phyloP scores from a whole-genome alignment of 2,888 invertebrate genomes.

The Perdita meconis region DNA sequence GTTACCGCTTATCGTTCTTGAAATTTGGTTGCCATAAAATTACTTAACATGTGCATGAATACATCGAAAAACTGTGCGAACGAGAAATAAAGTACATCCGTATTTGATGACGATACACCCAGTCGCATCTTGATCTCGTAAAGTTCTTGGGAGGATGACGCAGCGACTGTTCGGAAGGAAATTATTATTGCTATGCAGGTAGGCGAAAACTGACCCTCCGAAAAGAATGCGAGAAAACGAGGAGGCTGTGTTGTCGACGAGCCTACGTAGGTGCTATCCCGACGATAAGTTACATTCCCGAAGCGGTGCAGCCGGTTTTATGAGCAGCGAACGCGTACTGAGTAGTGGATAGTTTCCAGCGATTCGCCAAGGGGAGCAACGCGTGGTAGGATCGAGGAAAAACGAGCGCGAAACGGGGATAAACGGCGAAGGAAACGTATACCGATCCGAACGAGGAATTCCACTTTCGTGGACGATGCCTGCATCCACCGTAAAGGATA shows the following conservation, averaged over 20 bases:
- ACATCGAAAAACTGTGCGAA: background rate
- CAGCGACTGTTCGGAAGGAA: slow-evolving; percentile 28
- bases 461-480: slow-evolving; percentile 33
- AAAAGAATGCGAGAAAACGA: slow-evolving; percentile 53
- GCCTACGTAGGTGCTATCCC: slow-evolving; percentile 72
- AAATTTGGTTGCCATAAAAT: background rate
- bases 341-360: slow-evolving; percentile 69
- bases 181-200: slow-evolving; percentile 61
- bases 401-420: slow-evolving; percentile 30
- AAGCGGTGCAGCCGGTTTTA: slow-evolving; percentile 72
- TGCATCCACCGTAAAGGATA: slow-evolving; percentile 29
- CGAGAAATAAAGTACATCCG: slow-evolving; percentile 11
- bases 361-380: slow-evolving; percentile 44
- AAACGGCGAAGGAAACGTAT: slow-evolving; percentile 29
- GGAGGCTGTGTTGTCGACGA: slow-evolving; percentile 58
- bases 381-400: slow-evolving; percentile 40
- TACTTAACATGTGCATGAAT: background rate
- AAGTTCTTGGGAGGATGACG: slow-evolving; percentile 29
- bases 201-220: slow-evolving; percentile 52
- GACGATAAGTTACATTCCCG: slow-evolving; percentile 71
- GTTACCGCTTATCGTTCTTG: background rate
- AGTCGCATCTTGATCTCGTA: slow-evolving; percentile 53
- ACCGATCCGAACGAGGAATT: slow-evolving; percentile 16
- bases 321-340: slow-evolving; percentile 63
- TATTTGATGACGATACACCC: slow-evolving; percentile 26